Base-by-base conservation (phyloP, 2,113 vertebrate species). In the Cebidichthys violaceus region DNA sequence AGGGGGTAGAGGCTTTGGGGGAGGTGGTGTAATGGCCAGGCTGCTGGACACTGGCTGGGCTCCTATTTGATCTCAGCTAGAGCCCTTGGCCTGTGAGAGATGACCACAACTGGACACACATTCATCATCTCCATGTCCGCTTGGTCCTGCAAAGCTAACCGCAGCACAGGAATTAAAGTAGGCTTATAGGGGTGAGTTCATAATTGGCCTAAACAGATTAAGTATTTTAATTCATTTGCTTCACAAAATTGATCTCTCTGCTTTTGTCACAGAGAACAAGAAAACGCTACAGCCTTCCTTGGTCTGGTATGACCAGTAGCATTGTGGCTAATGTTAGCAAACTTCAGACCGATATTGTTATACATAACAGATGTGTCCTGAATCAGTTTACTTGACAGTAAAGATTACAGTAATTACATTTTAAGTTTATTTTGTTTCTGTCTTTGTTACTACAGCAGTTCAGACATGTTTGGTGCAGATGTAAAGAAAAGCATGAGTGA, bases 1-100 rank as follows among this genome's bases (percentile, higher is more conserved):
- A 84, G 92, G 92, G 88, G 87, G 88, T 81, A 55, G 70, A 68
- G 66, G 81, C 52, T 52, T 27, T 59, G 73, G 70, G 87, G 84
- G 67, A 29, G 73, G 69, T 62, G 82, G 66, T 33, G 62, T 22
- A 65, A 79, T 64, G 76, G 54, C 77, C 88, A 84, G 85, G 79
- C 80, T 88, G 75, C 83, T 85, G 87, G 84, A 77, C 82, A 18
- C 81, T 91, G 86, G 75, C 91, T 54, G 79, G 64, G 67, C 80
- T 90, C 76, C 84, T 77, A 88, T 90, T 95, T 94, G 90, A 94
- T 91, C 90, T 92, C 88, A 88, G 89, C 88, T 39, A 89, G 86
- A 90, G 86, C 66, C 85, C 74, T 79, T 68, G 84, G 88, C 43
- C 87, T 93, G 91, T 96, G 95, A 97, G 95, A 94, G 90, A 92